Evolutionary conservation across 2,797 vertebrate species (phyloP).

Genomic region (Paramormyrops hopkinsi): DNA sequence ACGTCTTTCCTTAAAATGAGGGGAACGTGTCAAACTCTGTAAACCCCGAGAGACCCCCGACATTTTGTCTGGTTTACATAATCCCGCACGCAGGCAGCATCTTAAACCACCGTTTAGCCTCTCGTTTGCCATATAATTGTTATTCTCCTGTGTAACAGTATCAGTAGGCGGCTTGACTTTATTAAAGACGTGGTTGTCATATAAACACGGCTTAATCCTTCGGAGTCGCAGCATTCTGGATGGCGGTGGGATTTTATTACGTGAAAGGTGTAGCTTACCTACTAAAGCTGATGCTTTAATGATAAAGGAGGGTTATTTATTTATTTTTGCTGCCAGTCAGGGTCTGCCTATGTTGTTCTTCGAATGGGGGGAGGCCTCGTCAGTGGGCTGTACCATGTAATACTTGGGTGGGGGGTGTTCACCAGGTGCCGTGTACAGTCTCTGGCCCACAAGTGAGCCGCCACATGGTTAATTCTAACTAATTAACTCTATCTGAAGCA

Average conservation of each 20-base stretch:
- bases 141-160: slow-evolving; percentile 25
- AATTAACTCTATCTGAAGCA: background rate
- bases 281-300: background rate
- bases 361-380: background rate
- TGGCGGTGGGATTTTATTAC: background rate
- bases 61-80: background rate
- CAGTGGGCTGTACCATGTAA: background rate
- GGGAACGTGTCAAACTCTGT: background rate
- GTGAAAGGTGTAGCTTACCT: background rate
- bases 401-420: background rate
- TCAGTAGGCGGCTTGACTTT: slow-evolving; percentile 28
- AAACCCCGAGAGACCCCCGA: background rate
- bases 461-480: background rate
- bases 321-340: background rate
- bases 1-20: background rate
- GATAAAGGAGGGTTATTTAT: background rate
- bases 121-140: slow-evolving; percentile 32
- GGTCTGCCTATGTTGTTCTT: background rate
- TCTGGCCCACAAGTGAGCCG: background rate
- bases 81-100: background rate
- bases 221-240: background rate
- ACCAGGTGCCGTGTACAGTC: background rate
- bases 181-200: slow-evolving; percentile 19
- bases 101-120: background rate
- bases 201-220: background rate